Evolutionary conservation across 2,888 invertebrate species (phyloP), one percentile per base, ranked within the genome.

Genomic region (Pemphredon lugubris): DNA sequence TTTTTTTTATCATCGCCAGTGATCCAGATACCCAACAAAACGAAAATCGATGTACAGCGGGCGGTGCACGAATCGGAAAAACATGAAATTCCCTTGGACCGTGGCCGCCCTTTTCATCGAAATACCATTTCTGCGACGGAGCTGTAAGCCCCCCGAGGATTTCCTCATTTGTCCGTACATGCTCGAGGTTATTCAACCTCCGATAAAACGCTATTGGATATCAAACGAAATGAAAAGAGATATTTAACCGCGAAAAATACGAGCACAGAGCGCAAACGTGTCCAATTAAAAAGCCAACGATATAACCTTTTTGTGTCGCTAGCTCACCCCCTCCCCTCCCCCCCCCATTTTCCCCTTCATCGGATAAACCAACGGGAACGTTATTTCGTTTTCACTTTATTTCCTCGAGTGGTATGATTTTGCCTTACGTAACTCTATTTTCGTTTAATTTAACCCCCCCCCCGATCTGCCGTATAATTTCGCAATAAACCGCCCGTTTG

Each of bases 121-220:
- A 21, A 21, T 21, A 21, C 16, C 26, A 14, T 23, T 26, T 11
- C 2, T 5, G 20, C 5, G 2, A 18, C 47, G 47, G 32, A 32
- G 18, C 47, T 47, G 14, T 30, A 47, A 26, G 30, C 47, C 32
- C n/a, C 47, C n/a, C 47, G 47, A 32, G 47, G 30, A 16, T 48
- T 32, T 48, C 30, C 30, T 30, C 47, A 32, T 30, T 30, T 48
- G 47, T 21, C 20, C 11, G 21, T 44, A 11, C 44, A 21, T 44
- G 21, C 44, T 21, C 21, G n/a, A 44, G 44, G 44, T 21, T 44
- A 44, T 44, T 44, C 21, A 11, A n/a, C 9, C 11, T 11, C 9
- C 44, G 21, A 20, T 44, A 21, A 40, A 40, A 40, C 21, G 20
- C 44, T 44, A 11, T 44, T 21, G 21, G n/a, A 44, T 21, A 21